Conservation (phyloP, 2,797 vertebrate species). For the Sphenopsis melanotis region DNA sequence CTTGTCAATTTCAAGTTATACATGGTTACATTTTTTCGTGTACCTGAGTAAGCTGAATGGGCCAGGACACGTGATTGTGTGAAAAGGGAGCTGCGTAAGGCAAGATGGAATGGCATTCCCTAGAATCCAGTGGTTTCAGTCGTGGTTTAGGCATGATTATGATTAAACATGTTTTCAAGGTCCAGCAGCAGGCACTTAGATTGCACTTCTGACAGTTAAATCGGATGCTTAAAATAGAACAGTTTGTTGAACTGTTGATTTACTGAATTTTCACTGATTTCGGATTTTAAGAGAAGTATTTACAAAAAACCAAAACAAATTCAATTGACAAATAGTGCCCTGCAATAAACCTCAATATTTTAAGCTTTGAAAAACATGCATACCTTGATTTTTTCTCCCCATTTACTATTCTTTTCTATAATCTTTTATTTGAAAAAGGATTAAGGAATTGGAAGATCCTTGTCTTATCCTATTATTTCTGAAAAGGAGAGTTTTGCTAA, state of each 20-base stretch:
- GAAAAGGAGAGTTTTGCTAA: conserved; percentile 26
- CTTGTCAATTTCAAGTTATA: background rate
- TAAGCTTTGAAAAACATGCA: background rate
- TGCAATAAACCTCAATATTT: background rate
- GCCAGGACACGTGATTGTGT: background rate
- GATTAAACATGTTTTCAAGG: background rate
- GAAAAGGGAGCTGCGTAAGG: background rate
- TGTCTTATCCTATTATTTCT: conserved; percentile 30
- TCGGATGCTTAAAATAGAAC: background rate
- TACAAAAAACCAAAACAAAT: background rate
- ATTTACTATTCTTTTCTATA: background rate
- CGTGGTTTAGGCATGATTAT: background rate
- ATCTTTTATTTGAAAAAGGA: conserved; percentile 5
- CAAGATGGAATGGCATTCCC: background rate
- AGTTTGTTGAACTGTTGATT: background rate
- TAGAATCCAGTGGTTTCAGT: background rate
- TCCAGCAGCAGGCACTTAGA: background rate
- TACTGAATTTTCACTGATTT: background rate
- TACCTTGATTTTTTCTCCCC: background rate
- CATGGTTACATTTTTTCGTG: background rate
- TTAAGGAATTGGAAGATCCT: conserved; percentile 29
- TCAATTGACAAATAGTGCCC: background rate
- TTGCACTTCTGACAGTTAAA: background rate
- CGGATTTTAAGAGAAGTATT: background rate
- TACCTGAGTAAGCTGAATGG: background rate